These are phyloP conservation scores for Spondyliosoma cantharus DNA, from an alignment of 2,797 vertebrate genomes.

Conservation along the genomic window DNA sequence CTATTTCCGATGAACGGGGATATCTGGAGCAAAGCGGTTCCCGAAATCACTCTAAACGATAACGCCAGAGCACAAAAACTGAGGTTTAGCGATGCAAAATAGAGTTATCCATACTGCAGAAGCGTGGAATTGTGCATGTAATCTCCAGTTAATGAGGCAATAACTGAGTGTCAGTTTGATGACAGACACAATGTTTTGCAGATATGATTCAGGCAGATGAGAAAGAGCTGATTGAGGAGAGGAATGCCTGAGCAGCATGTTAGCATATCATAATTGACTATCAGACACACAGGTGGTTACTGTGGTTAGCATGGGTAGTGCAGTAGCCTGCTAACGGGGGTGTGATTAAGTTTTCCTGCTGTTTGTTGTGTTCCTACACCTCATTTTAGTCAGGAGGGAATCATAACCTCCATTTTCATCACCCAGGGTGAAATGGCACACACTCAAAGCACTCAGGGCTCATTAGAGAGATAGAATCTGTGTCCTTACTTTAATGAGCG, in stretches of 20 bases:
- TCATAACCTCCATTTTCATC: conserved; percentile 67
- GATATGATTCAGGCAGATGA: conserved; percentile 61
- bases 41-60: conserved; percentile 1
- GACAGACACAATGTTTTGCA: conserved; percentile 48
- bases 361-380: conserved; percentile 77
- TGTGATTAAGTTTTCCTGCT: conserved; percentile 64
- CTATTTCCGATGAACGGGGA: conserved; percentile 38
- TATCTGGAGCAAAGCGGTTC: conserved; percentile 33
- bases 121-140: conserved; percentile 9
- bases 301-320: conserved; percentile 71
- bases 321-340: conserved; percentile 69
- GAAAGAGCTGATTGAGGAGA: conserved; percentile 74
- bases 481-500: conserved; percentile 78
- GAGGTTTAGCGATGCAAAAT: conserved; percentile 3
- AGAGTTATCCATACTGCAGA: not conserved
- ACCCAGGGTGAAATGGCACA: conserved; percentile 78
- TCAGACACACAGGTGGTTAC: conserved; percentile 74
- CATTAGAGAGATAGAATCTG: conserved; percentile 84
- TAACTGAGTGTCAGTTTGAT: conserved; percentile 11
- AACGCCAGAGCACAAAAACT: conserved; percentile 1
- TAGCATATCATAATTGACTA: conserved; percentile 61
- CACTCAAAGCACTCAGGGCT: conserved; percentile 73
- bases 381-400: conserved; percentile 69
- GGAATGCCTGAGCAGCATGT: conserved; percentile 50
- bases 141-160: conserved; percentile 4